Evolutionary conservation across 2,113 vertebrate species (phyloP).

Genomic region (Cygnus buccinator): DNA sequence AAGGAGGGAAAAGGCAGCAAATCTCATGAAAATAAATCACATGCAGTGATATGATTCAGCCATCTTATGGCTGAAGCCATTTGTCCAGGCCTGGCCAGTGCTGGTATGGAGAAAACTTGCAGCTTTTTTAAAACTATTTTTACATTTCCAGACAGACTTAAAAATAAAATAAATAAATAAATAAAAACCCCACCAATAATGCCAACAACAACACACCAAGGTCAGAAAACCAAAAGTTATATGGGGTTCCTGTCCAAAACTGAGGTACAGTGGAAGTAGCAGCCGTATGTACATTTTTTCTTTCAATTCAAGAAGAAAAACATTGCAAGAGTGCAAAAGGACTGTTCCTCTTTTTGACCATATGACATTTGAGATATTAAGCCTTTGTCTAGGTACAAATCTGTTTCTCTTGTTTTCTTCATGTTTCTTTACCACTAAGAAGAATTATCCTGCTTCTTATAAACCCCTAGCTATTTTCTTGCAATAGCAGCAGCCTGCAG

Average conservation of each 20-base stretch:
- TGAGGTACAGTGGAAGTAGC: not conserved
- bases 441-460: not conserved
- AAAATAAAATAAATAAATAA: not conserved
- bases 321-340: not conserved
- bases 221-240: not conserved
- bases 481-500: not conserved
- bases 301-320: not conserved
- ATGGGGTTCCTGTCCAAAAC: not conserved
- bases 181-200: too few species aligned
- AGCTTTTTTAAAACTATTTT: not conserved
- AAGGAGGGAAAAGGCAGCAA: not conserved
- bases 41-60: not conserved
- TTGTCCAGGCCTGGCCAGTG: not conserved
- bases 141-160: not conserved
- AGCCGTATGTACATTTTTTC: not conserved
- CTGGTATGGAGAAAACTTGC: not conserved
- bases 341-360: not conserved
- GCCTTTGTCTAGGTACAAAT: rapidly evolving
- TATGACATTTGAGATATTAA: not conserved
- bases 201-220: not conserved
- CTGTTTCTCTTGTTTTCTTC: not conserved
- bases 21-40: not conserved
- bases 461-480: not conserved
- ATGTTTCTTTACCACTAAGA: not conserved
- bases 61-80: not conserved